Base-by-base conservation (phyloP, 2,888 invertebrate species). In the Scaptomyza tumidula region DNA sequence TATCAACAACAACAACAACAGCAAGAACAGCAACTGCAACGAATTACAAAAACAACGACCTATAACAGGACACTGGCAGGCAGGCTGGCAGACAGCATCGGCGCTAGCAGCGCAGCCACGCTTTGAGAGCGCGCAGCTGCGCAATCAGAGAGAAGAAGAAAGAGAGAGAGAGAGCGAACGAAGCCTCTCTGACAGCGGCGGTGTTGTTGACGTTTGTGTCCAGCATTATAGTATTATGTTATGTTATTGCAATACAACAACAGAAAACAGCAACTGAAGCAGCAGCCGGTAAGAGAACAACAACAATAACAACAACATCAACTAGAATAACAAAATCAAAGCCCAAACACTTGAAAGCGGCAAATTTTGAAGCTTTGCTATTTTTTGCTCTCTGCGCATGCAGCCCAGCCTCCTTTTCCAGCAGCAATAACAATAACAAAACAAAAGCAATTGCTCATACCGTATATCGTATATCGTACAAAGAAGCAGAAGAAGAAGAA, bases 81-180 rank as follows among this genome's bases (percentile, higher is more conserved):
- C 19, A 19, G 19, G 19, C 19, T 19, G 19, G 19, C 19, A 50
- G 24, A 46, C 65, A 39, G 24, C 24, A 44, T 6, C 33, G 50
- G 35, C 64, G 58, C n/a, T 19, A 58, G 65, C 78, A 67, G 62
- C 64, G 63, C 71, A 55, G 57, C 56, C 48, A 35, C 16, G 31
- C 29, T 11, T 49, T 45, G 60, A 70, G 81, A 81, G 81, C 68
- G 81, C 85, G 75, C 85, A 86, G 58, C 85, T 86, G 81, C 81
- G 81, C 81, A 80, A 78, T 1, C 2, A 56, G 56, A 70, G 71
- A 83, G 83, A 79, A 59, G 46, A 33, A 44, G 50, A 13, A 14
- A 29, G 48, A 56, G 56, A 24, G 27, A 58, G 33, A 61, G 55
- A 35, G 31, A 37, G 62, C 19, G 24, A 24, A 27, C n/a, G 35